Conservation (phyloP, 2,113 vertebrate genomes). For the Ornithorhynchus anatinus region DNA sequence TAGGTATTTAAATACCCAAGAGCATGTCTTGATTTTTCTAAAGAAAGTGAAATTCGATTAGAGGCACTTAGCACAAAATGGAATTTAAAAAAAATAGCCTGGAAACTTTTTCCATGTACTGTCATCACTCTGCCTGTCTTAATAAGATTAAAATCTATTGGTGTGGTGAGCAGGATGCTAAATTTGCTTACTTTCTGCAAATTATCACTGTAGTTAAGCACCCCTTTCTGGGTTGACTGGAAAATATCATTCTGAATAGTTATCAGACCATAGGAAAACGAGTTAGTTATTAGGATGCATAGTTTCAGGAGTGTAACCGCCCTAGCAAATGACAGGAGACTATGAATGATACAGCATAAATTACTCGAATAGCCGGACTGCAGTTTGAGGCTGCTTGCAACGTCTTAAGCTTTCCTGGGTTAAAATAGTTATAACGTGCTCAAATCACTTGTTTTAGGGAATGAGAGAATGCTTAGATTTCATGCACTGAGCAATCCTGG, state of each 20-base stretch:
- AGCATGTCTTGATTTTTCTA: no score
- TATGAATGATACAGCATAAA: slow-evolving; percentile 15
- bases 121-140: slow-evolving; percentile 43
- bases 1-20: no score
- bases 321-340: slow-evolving; percentile 40
- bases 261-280: slow-evolving; percentile 29
- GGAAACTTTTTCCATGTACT: slow-evolving; percentile 35
- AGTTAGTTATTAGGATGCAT: slow-evolving; percentile 22
- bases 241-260: slow-evolving; percentile 43
- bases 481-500: background rate
- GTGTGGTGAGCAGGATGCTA: slow-evolving; percentile 11
- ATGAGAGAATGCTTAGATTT: slow-evolving; percentile 8
- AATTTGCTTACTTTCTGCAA: slow-evolving; percentile 52
- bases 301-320: background rate
- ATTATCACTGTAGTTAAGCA: slow-evolving; percentile 37
- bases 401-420: slow-evolving; percentile 5
- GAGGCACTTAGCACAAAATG: no score
- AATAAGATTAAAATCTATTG: slow-evolving; percentile 36
- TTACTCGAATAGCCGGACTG: slow-evolving; percentile 10
- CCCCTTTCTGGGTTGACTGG: slow-evolving; percentile 22
- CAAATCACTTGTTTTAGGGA: slow-evolving; percentile 6
- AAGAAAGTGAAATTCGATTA: no score
- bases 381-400: slow-evolving; percentile 18
- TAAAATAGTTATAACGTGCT: slow-evolving; percentile 11
- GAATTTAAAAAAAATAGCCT: slow-evolving; percentile 50